Percentiles rank a stretch among this genome's conserved stretches.
phyloP scores from a whole-genome alignment of 1,140 invertebrate species.

The Elymnias hypermnestra region DNA sequence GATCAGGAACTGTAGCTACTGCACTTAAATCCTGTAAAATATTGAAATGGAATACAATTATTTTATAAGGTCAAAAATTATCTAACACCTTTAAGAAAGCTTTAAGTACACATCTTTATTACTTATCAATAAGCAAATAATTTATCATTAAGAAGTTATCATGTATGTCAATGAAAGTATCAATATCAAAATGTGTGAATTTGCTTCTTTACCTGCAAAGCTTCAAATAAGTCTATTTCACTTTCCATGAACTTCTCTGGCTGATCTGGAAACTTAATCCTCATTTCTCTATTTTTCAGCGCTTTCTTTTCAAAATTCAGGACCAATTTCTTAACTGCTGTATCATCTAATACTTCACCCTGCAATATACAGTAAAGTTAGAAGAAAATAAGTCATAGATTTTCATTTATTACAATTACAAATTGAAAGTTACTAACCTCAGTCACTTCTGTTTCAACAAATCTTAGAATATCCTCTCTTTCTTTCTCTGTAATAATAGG shows the following conservation, averaged over 20 bases:
- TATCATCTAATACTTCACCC: constrained; percentile 90
- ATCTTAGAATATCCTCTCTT: constrained; percentile 86
- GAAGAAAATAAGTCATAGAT: background rate
- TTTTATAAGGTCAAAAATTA: too few species aligned
- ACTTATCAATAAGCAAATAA: too few species aligned
- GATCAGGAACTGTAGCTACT: constrained; percentile 95
- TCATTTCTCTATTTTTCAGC: constrained; percentile 97
- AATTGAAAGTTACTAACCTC: constrained; percentile 75
- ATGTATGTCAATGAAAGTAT: too few species aligned
- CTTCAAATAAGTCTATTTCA: constrained; percentile 95
- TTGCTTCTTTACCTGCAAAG: constrained; percentile 81
- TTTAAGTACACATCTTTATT: too few species aligned
- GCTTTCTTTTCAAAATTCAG: constrained; percentile 96
- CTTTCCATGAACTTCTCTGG: constrained; percentile 99
- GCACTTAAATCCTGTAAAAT: constrained; percentile 92
- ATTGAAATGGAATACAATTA: constrained; percentile 1
- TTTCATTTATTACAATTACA: background rate
- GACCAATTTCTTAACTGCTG: constrained; percentile 91
- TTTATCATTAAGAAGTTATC: too few species aligned
- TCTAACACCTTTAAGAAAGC: too few species aligned
- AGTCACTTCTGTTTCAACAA: constrained; percentile 87
- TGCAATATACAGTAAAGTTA: constrained; percentile 30
- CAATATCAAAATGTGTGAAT: too few species aligned
- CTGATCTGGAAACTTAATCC: constrained; percentile 98
- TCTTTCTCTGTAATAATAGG: constrained; percentile 83